phyloP scores from a whole-genome alignment of 2,113 vertebrate genomes.

The Pseudorectes ferrugineus region DNA sequence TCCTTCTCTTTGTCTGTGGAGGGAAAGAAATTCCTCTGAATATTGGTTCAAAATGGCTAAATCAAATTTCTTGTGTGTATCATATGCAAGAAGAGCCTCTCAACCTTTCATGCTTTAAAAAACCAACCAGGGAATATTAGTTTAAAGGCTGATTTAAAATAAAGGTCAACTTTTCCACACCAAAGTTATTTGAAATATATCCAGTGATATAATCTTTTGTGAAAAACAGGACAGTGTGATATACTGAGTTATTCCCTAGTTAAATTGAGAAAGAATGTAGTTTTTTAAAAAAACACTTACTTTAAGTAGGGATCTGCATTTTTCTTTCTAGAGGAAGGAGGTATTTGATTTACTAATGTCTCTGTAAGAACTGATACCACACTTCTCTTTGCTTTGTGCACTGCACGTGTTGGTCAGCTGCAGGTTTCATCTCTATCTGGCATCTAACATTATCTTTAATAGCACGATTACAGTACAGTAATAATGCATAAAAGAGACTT shows the following conservation, averaged over 20 bases:
- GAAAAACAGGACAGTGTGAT: not conserved
- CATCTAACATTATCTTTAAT: not conserved
- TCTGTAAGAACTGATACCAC: not conserved
- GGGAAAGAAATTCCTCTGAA: not conserved
- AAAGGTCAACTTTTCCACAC: not conserved
- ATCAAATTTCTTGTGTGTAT: not conserved
- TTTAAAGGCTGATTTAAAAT: not conserved
- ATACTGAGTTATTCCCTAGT: not conserved
- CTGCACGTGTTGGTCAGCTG: not conserved
- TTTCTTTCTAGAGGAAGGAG: not conserved
- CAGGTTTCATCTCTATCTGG: not conserved
- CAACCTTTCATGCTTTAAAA: not conserved
- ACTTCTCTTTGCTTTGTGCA: not conserved
- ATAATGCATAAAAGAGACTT: not conserved
- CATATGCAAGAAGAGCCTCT: not conserved
- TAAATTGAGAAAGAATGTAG: not conserved
- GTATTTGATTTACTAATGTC: not conserved
- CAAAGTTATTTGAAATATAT: not conserved
- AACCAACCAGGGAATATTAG: not conserved
- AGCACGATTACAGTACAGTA: not conserved
- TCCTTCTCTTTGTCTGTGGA: not conserved
- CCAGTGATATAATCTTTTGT: not conserved
- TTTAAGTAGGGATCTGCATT: not conserved
- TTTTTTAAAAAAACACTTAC: not conserved
- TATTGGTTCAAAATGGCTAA: not conserved